Base-by-base conservation (phyloP, 37 sponge, comb jelly and placozoan genomes). In the Spongilla lacustris region DNA sequence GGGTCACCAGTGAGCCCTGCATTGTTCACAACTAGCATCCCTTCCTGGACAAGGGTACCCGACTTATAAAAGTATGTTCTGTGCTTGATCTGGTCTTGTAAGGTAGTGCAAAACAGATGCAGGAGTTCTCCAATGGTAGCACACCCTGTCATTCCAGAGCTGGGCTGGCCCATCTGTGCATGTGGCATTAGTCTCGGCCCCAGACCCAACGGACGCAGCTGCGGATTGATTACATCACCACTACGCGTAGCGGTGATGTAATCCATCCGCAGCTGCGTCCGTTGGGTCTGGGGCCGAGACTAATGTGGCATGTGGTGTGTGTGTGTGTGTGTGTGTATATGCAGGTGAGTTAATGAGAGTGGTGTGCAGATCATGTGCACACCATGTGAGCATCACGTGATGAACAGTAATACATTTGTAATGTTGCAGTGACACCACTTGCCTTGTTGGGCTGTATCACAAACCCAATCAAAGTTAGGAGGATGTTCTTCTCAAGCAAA, bases 371-470 rank as follows among this genome's bases (percentile, higher is more conserved):
- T 28, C 14, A 46, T 46, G 46, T 10, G 46, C 46, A 46, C 8
- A 46, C 46, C 46, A 46, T 46, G 46, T 8, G 8, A 46, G 46
- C 46, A 46, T 46, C 46, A 46, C 8, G 46, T 46, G 46, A 46
- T 8, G 8, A 46, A 46, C 46, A 46, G 46, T 10, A 46, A 10
- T 46, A 46, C 19, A 76, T 41, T 36, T 76, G 77, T 74, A 27
- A 46, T 38, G 24, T 33, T 76, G 33, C 10, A 67, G 13, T 33
- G 2, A 6, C 1, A 31, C 13, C 70, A 25, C 70, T 27, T 26
- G 89, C 85, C 86, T 94, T 94, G 86, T 84, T 94, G 11, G 95
- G 95, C 78, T 94, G 95, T 33, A 94, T 91, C 50, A 90, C 85
- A 36, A 73, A 71, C 21, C 91, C 91, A 24, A 94, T 94, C n/a